These are phyloP conservation scores for Leguminivora glycinivorella DNA, from an alignment of 1,140 invertebrate genomes.

Conservation along the genomic window DNA sequence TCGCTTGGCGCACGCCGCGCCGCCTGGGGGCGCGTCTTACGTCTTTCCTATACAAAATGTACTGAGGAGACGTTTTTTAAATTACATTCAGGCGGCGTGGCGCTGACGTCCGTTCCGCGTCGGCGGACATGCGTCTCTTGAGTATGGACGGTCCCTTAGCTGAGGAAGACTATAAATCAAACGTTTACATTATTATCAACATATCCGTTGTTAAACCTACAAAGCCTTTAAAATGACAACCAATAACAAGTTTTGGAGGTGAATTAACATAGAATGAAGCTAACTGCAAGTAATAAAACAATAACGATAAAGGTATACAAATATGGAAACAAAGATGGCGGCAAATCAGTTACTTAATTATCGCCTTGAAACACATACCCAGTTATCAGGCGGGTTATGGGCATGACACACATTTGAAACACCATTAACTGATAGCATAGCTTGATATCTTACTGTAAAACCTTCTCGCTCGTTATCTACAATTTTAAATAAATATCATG, in stretches of 20 bases:
- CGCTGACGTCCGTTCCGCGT: too few relatives aligned
- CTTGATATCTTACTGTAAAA: constrained; percentile 27
- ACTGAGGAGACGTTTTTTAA: too few relatives aligned
- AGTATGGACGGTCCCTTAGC: too few relatives aligned
- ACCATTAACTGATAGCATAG: constrained; percentile 53
- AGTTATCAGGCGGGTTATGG: constrained; percentile 68
- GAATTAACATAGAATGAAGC: not conserved
- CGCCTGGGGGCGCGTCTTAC: too few relatives aligned
- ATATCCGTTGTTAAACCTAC: not conserved
- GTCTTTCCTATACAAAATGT: too few relatives aligned
- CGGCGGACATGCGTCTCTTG: too few relatives aligned
- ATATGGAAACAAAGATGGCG: constrained; percentile 36
- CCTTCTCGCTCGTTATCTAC: not conserved
- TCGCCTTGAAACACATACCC: constrained; percentile 72
- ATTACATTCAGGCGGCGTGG: too few relatives aligned
- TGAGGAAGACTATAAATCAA: too few relatives aligned
- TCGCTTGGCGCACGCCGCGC: too few relatives aligned
- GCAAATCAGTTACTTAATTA: constrained; percentile 62
- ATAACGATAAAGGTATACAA: constrained; percentile 28
- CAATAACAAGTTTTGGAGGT: not conserved
- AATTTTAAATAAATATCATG: constrained; percentile 3
- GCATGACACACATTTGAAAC: constrained; percentile 67
- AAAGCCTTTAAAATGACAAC: not conserved
- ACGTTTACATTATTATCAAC: not conserved
- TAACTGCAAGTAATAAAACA: not conserved